These are phyloP conservation scores for Acanthococcus lagerstroemiae DNA, from an alignment of 2,888 invertebrate species.

Conservation along the genomic window DNA sequence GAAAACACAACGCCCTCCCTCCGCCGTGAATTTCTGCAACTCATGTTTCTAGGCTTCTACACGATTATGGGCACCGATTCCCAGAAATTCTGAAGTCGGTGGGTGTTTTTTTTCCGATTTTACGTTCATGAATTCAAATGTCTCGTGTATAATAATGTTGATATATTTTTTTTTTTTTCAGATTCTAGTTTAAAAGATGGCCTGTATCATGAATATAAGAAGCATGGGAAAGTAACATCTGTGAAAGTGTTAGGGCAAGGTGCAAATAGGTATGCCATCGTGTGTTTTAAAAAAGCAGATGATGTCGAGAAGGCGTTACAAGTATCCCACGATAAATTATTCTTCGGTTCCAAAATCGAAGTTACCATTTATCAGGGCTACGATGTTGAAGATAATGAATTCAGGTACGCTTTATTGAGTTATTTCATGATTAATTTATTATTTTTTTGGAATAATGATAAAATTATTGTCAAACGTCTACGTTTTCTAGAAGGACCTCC, in stretches of 20 bases:
- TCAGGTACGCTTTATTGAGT: not conserved
- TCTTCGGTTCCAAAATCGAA: conserved; percentile 95
- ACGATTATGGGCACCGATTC: not conserved
- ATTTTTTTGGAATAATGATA: too few relatives aligned
- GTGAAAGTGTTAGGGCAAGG: conserved; percentile 88
- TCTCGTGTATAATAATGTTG: too few relatives aligned
- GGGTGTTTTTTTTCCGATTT: too few relatives aligned
- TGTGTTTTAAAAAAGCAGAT: conserved; percentile 93
- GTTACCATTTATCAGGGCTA: conserved; percentile 84
- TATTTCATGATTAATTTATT: too few relatives aligned
- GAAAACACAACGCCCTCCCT: too few relatives aligned
- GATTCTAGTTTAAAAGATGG: conserved; percentile 95
- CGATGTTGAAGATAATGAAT: conserved; percentile 45
- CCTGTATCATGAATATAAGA: conserved; percentile 96
- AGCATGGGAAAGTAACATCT: conserved; percentile 93
- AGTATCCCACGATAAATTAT: conserved; percentile 89
- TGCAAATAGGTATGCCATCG: conserved; percentile 83
- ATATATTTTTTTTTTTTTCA: conserved; percentile 41
- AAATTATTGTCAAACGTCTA: too few relatives aligned
- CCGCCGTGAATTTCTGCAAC: too few relatives aligned
- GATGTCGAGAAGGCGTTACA: conserved; percentile 93
- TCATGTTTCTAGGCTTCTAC: too few relatives aligned
- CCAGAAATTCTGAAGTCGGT: too few relatives aligned
- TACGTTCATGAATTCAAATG: too few relatives aligned
- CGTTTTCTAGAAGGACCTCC: too few relatives aligned